Evolutionary conservation across 1,140 invertebrate species (phyloP).

Genomic region (Cydia amplana): DNA sequence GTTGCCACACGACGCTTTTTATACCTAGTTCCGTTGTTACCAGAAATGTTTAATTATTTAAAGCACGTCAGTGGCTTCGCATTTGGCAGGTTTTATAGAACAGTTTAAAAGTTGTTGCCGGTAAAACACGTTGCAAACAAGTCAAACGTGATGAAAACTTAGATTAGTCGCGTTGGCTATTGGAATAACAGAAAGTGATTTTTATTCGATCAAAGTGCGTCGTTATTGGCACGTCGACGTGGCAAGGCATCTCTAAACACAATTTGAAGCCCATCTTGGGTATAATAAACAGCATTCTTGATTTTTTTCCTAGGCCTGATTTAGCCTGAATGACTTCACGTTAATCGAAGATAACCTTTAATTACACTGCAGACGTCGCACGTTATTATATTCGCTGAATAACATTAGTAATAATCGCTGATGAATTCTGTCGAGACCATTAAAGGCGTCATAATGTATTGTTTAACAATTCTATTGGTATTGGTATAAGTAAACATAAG

Average conservation of each 20-base stretch:
- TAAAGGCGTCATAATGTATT: background rate
- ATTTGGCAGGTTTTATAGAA: constrained; percentile 15
- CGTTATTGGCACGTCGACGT: background rate
- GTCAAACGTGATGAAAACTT: background rate
- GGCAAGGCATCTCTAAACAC: constrained; percentile 4
- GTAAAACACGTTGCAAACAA: constrained; percentile 3
- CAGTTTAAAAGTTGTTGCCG: background rate
- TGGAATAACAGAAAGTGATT: background rate
- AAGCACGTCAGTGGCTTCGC: constrained; percentile 17
- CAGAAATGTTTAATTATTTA: constrained; percentile 27
- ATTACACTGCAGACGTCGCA: constrained; percentile 5
- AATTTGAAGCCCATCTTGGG: constrained; percentile 19
- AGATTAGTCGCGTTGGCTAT: background rate
- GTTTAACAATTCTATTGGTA: constrained; percentile 4
- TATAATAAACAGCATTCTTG: constrained; percentile 6
- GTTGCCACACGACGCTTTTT: constrained; percentile 14
- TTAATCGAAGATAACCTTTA: constrained; percentile 23
- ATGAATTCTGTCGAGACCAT: background rate
- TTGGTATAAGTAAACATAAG: background rate
- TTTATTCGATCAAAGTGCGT: constrained; percentile 6
- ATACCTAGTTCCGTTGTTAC: constrained; percentile 19
- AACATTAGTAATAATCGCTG: background rate
- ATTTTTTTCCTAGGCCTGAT: constrained; percentile 11
- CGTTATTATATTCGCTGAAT: constrained; percentile 9
- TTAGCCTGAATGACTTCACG: constrained; percentile 14